Conservation (phyloP, 2,113 vertebrate species). For the Lycocorax pyrrhopterus region DNA sequence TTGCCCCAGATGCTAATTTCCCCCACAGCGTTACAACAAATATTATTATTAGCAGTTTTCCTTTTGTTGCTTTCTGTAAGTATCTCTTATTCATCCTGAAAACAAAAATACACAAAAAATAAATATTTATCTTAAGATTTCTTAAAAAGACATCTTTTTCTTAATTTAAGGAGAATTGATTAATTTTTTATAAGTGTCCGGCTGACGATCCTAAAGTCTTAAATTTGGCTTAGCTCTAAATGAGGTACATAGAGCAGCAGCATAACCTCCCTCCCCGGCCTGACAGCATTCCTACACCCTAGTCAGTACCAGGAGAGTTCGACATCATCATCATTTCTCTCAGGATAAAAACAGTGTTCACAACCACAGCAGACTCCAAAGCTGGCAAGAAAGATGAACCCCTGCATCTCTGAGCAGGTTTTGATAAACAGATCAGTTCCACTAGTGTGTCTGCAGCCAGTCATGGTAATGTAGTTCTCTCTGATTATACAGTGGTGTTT, state of each 20-base stretch:
- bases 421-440: not conserved
- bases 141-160: not conserved
- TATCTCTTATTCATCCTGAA: slow-evolving; percentile 93
- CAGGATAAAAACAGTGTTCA: not conserved
- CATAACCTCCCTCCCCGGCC: not conserved
- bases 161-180: not conserved
- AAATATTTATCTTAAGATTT: not conserved
- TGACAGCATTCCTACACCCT: not conserved
- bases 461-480: not conserved
- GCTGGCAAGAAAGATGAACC: not conserved
- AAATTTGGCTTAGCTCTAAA: not conserved
- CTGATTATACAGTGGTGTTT: not conserved
- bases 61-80: slow-evolving; percentile 85
- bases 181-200: not conserved
- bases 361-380: not conserved
- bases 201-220: not conserved
- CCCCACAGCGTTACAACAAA: slow-evolving; percentile 88
- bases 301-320: not conserved
- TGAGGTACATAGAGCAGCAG: not conserved
- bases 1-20: slow-evolving; percentile 81
- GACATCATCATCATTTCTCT: not conserved
- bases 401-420: not conserved
- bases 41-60: slow-evolving; percentile 88
- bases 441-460: not conserved
- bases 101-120: slow-evolving; percentile 34